Percentiles rank a stretch among this genome's conserved stretches.
Conservation (phyloP, 2,797 vertebrate species). For the Eleutherodactylus coqui region DNA sequence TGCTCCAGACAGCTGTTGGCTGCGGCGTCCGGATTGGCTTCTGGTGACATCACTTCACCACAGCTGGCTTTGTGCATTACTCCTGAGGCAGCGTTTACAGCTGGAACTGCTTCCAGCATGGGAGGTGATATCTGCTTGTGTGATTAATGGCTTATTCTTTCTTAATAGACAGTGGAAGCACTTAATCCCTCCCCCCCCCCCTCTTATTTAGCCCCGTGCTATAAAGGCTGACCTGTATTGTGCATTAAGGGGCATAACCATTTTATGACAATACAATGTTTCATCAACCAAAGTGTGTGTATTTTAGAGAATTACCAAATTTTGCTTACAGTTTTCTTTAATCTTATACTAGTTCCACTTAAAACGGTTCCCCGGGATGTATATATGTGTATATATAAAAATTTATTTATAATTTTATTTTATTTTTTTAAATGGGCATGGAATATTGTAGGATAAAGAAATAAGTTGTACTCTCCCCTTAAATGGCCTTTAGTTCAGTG, state of each 20-base stretch:
- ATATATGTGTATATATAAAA: too few species aligned
- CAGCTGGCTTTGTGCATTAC: conserved; percentile 47
- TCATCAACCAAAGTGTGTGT: neutral
- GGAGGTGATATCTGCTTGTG: conserved; percentile 41
- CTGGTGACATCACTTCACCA: conserved; percentile 54
- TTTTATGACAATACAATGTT: neutral
- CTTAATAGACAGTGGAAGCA: conserved; percentile 1
- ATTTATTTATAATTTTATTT: too few species aligned
- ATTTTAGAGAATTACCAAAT: neutral
- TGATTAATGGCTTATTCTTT: conserved; percentile 59
- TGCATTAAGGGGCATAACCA: neutral
- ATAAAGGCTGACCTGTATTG: conserved; percentile 30
- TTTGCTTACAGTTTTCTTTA: too few species aligned
- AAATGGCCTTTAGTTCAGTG: too few species aligned
- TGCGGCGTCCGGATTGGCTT: conserved; percentile 31
- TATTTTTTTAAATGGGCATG: too few species aligned
- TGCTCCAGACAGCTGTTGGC: conserved; percentile 55
- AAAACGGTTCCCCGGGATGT: too few species aligned
- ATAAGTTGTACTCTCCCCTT: too few species aligned
- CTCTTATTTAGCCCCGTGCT: conserved; percentile 12
- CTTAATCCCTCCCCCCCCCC: conserved; percentile 29
- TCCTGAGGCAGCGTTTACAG: conserved; percentile 33
- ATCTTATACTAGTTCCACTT: too few species aligned
- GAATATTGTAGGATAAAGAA: too few species aligned
- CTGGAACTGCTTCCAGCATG: conserved; percentile 47